A percentile compares a stretch with the other conserved stretches of the same genome.
These are phyloP conservation scores for Centropus bengalensis DNA, from an alignment of 2,113 vertebrate species.

Conservation along the genomic window DNA sequence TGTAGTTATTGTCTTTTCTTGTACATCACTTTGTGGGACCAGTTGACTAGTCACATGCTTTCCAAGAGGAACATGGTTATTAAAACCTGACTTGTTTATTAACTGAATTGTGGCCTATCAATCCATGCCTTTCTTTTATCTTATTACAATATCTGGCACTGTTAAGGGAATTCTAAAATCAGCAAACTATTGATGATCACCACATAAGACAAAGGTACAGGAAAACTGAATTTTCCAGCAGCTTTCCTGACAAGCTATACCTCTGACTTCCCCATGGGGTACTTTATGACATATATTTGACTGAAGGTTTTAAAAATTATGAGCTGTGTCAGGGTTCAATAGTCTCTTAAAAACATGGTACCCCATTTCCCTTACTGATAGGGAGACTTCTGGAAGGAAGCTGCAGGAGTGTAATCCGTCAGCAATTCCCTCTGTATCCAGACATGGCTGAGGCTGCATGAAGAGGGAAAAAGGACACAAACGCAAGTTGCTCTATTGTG, in stretches of 20 bases:
- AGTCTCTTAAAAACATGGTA: neutral
- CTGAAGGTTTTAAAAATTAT: neutral
- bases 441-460: neutral
- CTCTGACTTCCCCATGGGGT: neutral
- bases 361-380: neutral
- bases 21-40: neutral
- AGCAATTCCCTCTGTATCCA: neutral
- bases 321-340: neutral
- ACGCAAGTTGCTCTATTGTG: neutral
- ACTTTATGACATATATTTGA: neutral
- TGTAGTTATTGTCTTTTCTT: neutral
- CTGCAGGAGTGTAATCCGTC: neutral
- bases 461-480: neutral
- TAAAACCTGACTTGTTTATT: neutral
- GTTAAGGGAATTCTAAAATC: neutral
- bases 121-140: neutral
- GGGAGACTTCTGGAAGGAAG: neutral
- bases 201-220: neutral
- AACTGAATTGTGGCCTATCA: neutral
- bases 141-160: neutral
- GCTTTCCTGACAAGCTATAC: neutral
- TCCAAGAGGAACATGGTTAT: neutral
- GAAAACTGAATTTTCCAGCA: neutral
- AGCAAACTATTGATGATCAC: neutral
- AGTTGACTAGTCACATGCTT: neutral